These are phyloP conservation scores for Stenodera caucasica DNA, from an alignment of 2,888 invertebrate genomes.

Conservation along the genomic window DNA sequence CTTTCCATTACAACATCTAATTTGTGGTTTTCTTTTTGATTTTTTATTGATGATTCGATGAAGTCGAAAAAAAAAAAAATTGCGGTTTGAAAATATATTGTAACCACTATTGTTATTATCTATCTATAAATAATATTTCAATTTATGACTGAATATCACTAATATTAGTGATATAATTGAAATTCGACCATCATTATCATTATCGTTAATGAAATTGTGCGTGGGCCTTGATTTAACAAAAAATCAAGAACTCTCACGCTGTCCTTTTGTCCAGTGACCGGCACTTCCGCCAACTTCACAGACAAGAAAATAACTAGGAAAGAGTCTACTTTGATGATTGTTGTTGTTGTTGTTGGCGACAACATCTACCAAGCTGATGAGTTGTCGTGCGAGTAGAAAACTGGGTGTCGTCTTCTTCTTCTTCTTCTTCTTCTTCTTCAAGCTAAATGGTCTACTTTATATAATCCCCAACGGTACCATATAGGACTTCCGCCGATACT, in stretches of 20 bases:
- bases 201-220: constrained; percentile 13
- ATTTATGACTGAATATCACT: too few relatives aligned
- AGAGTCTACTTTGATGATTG: constrained; percentile 43
- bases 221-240: constrained; percentile 33
- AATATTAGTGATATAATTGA: neutral
- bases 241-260: constrained; percentile 43
- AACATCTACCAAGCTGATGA: constrained; percentile 27
- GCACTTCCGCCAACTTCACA: constrained; percentile 41
- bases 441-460: too few relatives aligned
- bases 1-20: neutral
- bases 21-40: constrained; percentile 4
- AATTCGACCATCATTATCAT: neutral
- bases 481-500: neutral
- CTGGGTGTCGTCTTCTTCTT: neutral
- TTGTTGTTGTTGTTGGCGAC: too few relatives aligned
- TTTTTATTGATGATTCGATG: neutral
- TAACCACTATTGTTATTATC: neutral
- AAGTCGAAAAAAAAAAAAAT: neutral
- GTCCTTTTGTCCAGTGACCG: constrained; percentile 45
- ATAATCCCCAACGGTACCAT: neutral
- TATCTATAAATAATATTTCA: too few relatives aligned
- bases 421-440: too few relatives aligned
- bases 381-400: neutral
- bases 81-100: neutral
- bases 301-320: constrained; percentile 35